Percentiles rank a stretch among this genome's conserved stretches.
Evolutionary conservation across 2,888 invertebrate genomes (phyloP).

Genomic region (Zonitis immaculata): DNA sequence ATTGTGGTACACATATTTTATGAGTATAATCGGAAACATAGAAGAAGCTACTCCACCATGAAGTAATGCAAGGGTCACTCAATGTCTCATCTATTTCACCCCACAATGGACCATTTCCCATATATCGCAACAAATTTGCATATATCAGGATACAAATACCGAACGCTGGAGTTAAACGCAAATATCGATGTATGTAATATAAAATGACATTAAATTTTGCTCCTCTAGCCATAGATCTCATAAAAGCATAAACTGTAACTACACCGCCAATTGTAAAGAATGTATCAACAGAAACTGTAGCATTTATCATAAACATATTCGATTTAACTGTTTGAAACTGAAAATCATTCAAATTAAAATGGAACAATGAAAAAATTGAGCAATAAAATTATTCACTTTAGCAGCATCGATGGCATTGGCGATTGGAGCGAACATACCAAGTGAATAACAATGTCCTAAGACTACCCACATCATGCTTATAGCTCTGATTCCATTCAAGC

Average conservation of each 20-base stretch:
- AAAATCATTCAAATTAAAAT: constrained; percentile 13
- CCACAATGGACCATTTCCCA: constrained; percentile 9
- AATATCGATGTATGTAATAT: constrained; percentile 12
- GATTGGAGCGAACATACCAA: not conserved
- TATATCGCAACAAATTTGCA: not conserved
- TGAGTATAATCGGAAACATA: not conserved
- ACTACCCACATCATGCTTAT: constrained; percentile 49
- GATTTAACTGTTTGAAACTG: constrained; percentile 37
- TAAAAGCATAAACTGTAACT: constrained; percentile 48
- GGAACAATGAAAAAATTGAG: no score
- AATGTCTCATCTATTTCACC: not conserved
- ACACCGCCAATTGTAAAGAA: constrained; percentile 59
- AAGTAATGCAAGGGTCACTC: not conserved
- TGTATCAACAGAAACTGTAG: constrained; percentile 56
- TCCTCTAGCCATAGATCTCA: constrained; percentile 34
- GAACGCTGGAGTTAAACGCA: constrained; percentile 39
- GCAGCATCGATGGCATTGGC: not conserved
- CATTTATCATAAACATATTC: constrained; percentile 38
- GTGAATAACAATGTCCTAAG: not conserved
- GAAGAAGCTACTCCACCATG: constrained; percentile 5
- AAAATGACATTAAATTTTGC: constrained; percentile 37
- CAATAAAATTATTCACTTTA: not conserved
- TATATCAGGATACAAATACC: constrained; percentile 2
- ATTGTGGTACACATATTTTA: not conserved
- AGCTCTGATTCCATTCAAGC: constrained; percentile 46